phyloP scores from a whole-genome alignment of 2,113 vertebrate species.

The Gasterosteus aculeatus region DNA sequence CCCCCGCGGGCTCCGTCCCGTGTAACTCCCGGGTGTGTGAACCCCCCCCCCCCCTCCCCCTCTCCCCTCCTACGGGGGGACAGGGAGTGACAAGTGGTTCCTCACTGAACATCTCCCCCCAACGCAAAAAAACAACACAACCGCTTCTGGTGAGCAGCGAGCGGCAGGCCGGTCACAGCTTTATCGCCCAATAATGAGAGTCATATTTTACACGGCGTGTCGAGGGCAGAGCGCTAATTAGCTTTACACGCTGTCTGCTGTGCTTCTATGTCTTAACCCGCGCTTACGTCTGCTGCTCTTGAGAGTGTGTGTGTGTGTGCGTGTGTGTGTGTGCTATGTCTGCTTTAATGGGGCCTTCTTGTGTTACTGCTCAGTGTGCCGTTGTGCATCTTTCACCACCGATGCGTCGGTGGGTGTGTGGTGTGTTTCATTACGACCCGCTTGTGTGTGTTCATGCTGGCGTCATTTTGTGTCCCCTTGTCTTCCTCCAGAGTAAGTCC shows the following conservation, averaged over 20 bases:
- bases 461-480: conserved; percentile 6
- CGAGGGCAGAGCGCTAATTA: conserved; percentile 60
- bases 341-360: conserved; percentile 15
- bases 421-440: conserved; percentile 6
- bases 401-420: neutral
- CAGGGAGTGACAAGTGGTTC: conserved; percentile 62
- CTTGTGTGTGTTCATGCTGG: conserved; percentile 1
- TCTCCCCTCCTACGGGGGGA: conserved; percentile 32
- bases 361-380: neutral
- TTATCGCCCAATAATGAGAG: conserved; percentile 71
- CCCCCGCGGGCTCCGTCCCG: conserved; percentile 65
- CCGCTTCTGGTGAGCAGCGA: conserved; percentile 37
- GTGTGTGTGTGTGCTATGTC: conserved; percentile 17
- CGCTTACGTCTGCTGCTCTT: conserved; percentile 50
- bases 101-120: conserved; percentile 41
- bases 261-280: conserved; percentile 38
- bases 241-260: conserved; percentile 52
- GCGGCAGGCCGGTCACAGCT: conserved; percentile 60
- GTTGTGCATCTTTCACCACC: conserved; percentile 13
- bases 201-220: conserved; percentile 71
- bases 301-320: conserved; percentile 11
- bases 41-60: conserved; percentile 43
- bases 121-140: conserved; percentile 43
- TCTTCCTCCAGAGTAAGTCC: conserved; percentile 80
- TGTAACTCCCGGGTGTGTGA: conserved; percentile 60